Conservation (phyloP, 2,113 vertebrate species). For the Chloroceryle aenea region DNA sequence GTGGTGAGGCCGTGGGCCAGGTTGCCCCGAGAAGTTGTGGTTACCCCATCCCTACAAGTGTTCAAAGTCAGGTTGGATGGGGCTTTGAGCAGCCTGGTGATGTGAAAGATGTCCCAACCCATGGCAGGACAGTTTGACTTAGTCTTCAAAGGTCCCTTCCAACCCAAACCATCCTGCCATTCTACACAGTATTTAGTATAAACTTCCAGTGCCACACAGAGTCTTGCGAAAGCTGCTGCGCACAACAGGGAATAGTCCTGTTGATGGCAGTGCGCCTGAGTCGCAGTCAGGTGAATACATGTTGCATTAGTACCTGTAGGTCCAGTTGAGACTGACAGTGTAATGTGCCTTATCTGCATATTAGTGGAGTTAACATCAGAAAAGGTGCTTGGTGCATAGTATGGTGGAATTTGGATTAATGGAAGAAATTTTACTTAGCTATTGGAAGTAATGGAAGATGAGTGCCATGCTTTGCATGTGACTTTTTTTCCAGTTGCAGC, state of each 20-base stretch:
- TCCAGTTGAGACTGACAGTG: background rate
- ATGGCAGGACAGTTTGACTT: background rate
- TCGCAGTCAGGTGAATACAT: background rate
- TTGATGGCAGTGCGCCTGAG: background rate
- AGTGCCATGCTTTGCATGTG: background rate
- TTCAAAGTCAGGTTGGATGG: background rate
- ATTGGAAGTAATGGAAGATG: background rate
- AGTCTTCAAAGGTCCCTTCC: background rate
- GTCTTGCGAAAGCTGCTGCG: background rate
- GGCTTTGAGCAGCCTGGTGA: background rate
- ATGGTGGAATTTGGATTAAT: background rate
- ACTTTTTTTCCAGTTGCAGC: background rate
- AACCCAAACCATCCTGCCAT: background rate
- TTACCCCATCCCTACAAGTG: background rate
- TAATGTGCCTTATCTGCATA: background rate
- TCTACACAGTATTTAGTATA: background rate
- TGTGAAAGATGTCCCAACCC: background rate
- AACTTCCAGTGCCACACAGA: background rate
- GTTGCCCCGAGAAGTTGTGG: background rate
- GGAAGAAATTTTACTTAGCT: background rate
- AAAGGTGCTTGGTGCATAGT: background rate
- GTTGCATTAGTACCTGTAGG: background rate
- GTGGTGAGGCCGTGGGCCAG: background rate
- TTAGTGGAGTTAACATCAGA: background rate
- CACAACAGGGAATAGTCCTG: background rate